Base-by-base conservation (phyloP, 2,113 vertebrate species). In the Catharus bicknelli region DNA sequence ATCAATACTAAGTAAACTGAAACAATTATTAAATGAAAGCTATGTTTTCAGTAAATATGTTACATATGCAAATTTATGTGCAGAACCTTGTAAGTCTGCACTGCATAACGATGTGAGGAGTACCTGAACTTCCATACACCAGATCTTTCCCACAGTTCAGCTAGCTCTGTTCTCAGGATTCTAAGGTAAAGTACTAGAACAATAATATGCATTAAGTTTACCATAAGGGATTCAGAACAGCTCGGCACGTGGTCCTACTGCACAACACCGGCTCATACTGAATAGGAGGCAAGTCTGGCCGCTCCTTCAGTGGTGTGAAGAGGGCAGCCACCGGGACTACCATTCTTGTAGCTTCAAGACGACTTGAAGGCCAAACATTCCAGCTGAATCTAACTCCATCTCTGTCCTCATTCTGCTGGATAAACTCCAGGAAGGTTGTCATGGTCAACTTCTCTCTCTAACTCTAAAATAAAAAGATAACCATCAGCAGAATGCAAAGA, bases 321-420 rank as follows among this genome's bases (percentile, higher is more conserved):
- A 99, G 98, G 15, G 98, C 93, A 19, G 99, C 98, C 92, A 99
- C 98, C 0, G 99, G 99, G 13, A 99, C 99, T 5, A 99, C 99
- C 99, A 99, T 99, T 68, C 99, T 98, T 3, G 99, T 99, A 70
- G 99, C 99, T 97, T 99, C 99, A 67, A 99, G 96, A 11, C 99
- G 98, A 97, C 99, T 99, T 38, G 99, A 99, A 29, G 99, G 99
- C 99, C 99, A 99, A 38, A 99, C 99, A 45, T 99, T 99, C 99
- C 99, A 99, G 97, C 99, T 99, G 97, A 99, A 99, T 21, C 99
- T 98, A 73, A 99, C 98, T 27, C 99, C 99, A 95, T 99, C 99
- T 25, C 99, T 98, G 86, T 99, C 99, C 98, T 99, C 99, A 78
- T 99, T 99, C 97, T 99, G 99, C 93, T 99, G 98, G 67, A 99